Evolutionary conservation across 2,888 invertebrate genomes (phyloP).

Genomic region (Cremastinae sp.): DNA sequence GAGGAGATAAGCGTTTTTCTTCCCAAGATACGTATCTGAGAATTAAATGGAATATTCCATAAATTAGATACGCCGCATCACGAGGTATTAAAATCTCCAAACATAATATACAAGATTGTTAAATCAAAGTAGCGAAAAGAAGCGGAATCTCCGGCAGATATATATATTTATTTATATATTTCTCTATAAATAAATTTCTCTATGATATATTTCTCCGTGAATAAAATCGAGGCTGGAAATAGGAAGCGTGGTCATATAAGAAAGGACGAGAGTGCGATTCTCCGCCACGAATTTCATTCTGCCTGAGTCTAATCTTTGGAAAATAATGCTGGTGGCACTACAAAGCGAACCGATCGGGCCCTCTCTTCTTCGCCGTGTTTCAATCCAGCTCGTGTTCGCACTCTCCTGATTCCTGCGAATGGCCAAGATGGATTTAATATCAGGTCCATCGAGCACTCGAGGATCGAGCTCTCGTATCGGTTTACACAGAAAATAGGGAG

Average conservation of each 20-base stretch:
- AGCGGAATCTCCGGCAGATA: too few species aligned
- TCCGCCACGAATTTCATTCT: too few species aligned
- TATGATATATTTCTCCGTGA: background rate
- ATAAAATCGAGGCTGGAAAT: too few species aligned
- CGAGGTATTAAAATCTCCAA: too few species aligned
- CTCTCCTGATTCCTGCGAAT: conserved; percentile 12
- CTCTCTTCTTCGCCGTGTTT: background rate
- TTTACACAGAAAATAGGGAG: conserved; percentile 69
- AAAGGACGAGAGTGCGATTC: too few species aligned
- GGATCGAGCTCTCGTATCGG: conserved; percentile 65
- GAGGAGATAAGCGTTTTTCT: background rate
- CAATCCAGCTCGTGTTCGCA: background rate
- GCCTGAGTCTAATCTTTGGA: too few species aligned
- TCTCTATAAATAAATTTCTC: background rate
- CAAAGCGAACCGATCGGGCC: conserved; percentile 2
- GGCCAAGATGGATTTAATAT: conserved; percentile 75
- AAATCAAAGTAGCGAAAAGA: too few species aligned
- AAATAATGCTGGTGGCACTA: background rate
- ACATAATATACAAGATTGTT: too few species aligned
- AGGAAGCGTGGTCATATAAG: too few species aligned
- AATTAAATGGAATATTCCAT: conserved; percentile 6
- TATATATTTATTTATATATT: too few species aligned
- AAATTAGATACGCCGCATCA: conserved; percentile 1
- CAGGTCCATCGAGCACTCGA: conserved; percentile 72
- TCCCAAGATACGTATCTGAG: conserved; percentile 1